Percentiles rank a stretch among this genome's conserved stretches.
These are phyloP conservation scores for Drosophila tani DNA, from an alignment of 1,140 invertebrate species.

Conservation along the genomic window DNA sequence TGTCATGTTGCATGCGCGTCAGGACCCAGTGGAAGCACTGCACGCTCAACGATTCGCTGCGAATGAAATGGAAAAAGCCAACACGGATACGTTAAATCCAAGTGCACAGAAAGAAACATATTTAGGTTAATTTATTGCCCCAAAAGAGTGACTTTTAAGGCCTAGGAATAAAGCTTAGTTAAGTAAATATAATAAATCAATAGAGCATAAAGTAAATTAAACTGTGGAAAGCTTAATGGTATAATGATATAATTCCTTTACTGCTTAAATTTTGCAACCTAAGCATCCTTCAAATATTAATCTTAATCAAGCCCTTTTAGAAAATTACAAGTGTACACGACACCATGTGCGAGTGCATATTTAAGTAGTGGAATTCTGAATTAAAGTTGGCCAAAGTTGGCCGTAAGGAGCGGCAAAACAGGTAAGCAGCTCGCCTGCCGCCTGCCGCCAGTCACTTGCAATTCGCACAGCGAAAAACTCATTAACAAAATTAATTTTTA, in stretches of 20 bases:
- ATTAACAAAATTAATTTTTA: constrained; percentile 84
- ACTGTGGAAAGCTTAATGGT: no score
- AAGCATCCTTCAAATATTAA: neutral
- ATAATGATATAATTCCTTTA: no score
- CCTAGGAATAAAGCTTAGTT: neutral
- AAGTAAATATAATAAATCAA: no score
- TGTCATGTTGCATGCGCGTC: constrained; percentile 95
- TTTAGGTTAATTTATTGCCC: neutral
- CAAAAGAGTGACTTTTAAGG: neutral
- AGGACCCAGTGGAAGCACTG: constrained; percentile 97
- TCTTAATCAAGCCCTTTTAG: neutral
- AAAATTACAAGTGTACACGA: constrained; percentile 14
- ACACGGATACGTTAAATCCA: constrained; percentile 13
- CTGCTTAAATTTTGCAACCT: neutral
- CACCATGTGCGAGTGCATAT: constrained; percentile 31
- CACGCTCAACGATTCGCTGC: constrained; percentile 95
- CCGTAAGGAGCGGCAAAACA: constrained; percentile 39
- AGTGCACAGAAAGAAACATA: constrained; percentile 8
- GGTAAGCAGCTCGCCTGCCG: constrained; percentile 64
- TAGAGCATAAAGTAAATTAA: neutral
- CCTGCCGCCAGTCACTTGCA: constrained; percentile 24
- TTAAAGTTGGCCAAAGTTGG: constrained; percentile 54
- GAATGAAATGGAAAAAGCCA: constrained; percentile 52
- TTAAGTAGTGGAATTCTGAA: constrained; percentile 49
- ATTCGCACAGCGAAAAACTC: constrained; percentile 70